Percentiles rank a stretch among this genome's conserved stretches.
Conservation (phyloP, 2,888 invertebrate genomes). For the Melinaea menophilus region DNA sequence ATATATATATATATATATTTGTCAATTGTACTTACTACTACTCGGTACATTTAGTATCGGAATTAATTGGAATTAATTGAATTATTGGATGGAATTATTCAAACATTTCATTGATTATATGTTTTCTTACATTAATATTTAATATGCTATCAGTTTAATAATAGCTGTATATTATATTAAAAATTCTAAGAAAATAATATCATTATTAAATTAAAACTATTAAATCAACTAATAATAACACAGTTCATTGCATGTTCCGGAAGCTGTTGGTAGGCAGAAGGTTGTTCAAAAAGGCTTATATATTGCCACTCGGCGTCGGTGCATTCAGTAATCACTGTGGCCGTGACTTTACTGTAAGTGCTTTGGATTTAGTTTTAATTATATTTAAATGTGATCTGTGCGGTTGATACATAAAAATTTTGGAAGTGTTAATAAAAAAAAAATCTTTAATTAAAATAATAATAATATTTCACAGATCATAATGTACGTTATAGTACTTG, state of each 20-base stretch:
- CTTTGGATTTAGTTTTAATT: constrained; percentile 1
- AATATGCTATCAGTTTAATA: too few relatives aligned
- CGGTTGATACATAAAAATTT: neutral
- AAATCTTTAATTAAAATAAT: too few relatives aligned
- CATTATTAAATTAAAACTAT: neutral
- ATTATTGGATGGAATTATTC: too few relatives aligned
- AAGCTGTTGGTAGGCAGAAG: constrained; percentile 56
- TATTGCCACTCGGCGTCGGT: constrained; percentile 57
- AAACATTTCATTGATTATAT: too few relatives aligned
- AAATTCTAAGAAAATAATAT: too few relatives aligned
- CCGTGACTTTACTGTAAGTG: constrained; percentile 37
- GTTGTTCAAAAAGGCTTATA: constrained; percentile 60
- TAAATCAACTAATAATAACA: constrained; percentile 1
- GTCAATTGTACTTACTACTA: too few relatives aligned
- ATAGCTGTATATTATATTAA: too few relatives aligned
- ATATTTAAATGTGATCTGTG: constrained; percentile 44
- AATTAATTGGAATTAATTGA: too few relatives aligned
- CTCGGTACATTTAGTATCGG: too few relatives aligned
- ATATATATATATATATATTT: too few relatives aligned
- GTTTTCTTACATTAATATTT: too few relatives aligned
- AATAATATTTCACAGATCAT: constrained; percentile 20
- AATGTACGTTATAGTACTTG: constrained; percentile 55
- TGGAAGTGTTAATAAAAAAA: too few relatives aligned
- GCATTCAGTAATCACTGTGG: constrained; percentile 46
- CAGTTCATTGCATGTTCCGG: constrained; percentile 46